Base-by-base conservation (phyloP, 1,140 invertebrate species). In the Papilio machaon region DNA sequence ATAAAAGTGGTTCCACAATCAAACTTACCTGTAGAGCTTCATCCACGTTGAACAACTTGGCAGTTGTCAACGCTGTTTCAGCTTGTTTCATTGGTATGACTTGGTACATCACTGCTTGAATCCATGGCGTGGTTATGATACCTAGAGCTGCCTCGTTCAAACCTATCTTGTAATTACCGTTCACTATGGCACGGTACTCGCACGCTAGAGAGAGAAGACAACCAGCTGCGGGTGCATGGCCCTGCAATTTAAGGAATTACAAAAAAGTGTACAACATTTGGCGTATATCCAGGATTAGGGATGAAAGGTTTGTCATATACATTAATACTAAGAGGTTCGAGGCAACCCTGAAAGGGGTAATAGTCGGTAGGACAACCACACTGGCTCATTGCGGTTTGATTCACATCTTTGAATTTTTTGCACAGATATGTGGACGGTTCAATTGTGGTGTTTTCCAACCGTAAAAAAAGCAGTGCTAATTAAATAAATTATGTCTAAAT, bases 161-260 rank as follows among this genome's bases (percentile, higher is more conserved):
- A 9, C 98, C 98, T 82, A 98, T 98, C 3, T 95, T 96, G 84
- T 95, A 96, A 82, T 97, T 96, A 1, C 96, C 96, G 73, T 95
- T 86, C 2, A 96, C 95, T 96, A 98, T 97, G 9, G 97, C 95
- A 87, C 97, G 95, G 86, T 98, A 98, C 91, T 98, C 98, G 90
- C 97, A 97, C 79, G 95, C 95, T 81, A 97, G 93, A 15, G 97
- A 95, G 64, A 98, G 82, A 3, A 97, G 89, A 91, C 97, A 98
- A 11, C 97, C 97, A 46, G 97, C 97, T 52, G 97, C 98, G 64
- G 97, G 97, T 82, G 97, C 95, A 84, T 97, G 96, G 67, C 86
- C 86, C 86, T 87, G 43, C 13, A 82, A 77, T 84, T 30, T 23
- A 13, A 58, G 17, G n/a, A n/a, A n/a, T n/a, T n/a, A n/a, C n/a